These are phyloP conservation scores for Sterrhoptilus dennistouni DNA, from an alignment of 2,113 vertebrate species.

Conservation along the genomic window DNA sequence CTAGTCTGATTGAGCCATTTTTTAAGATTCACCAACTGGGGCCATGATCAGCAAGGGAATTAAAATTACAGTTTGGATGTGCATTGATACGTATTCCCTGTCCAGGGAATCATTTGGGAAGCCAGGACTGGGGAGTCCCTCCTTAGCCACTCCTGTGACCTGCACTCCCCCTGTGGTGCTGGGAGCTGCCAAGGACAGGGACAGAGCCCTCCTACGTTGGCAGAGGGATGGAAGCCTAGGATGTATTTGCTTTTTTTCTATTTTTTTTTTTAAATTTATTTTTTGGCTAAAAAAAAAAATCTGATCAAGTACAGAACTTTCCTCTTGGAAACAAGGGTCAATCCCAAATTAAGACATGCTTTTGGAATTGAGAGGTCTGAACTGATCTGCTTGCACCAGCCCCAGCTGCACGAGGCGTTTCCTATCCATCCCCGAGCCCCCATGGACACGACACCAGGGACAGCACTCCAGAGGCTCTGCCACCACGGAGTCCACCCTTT, in stretches of 20 bases:
- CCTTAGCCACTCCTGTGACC: neutral
- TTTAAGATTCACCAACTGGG: constrained; percentile 38
- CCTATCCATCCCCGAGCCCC: neutral
- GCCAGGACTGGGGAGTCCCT: neutral
- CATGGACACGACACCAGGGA: neutral
- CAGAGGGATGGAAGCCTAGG: neutral
- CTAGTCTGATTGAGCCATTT: constrained; percentile 67
- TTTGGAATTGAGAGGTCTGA: neutral
- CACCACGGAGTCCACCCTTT: accelerated
- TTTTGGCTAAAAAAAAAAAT: neutral
- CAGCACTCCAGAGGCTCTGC: neutral
- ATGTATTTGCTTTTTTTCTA: neutral
- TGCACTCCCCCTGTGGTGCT: neutral
- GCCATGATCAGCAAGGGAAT: neutral
- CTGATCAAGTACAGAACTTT: neutral
- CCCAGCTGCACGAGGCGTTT: neutral
- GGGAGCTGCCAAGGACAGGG: neutral
- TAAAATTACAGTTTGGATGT: neutral
- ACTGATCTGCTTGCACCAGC: neutral
- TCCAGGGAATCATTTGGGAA: neutral
- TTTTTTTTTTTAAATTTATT: too few species aligned
- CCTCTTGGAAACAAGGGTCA: neutral
- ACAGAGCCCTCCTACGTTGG: neutral
- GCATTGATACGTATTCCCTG: neutral
- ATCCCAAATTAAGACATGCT: neutral